Conservation (phyloP, 2,888 invertebrate species). For the Atrina japonica region DNA sequence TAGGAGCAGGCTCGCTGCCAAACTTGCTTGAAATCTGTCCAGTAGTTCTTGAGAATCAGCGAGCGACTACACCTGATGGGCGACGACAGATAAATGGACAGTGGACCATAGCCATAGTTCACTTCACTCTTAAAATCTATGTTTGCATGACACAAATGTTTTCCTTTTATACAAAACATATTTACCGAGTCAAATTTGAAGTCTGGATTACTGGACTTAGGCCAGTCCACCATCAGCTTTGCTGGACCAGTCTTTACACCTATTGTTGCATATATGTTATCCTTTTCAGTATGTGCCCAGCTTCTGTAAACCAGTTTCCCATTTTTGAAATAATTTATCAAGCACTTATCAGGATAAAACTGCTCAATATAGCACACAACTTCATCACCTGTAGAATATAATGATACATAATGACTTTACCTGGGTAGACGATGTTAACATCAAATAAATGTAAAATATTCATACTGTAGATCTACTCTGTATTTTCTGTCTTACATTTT, state of each 20-base stretch:
- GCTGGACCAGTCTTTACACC: conserved; percentile 51
- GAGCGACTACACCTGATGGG: too few species aligned
- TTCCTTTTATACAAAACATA: too few species aligned
- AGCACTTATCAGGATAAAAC: conserved; percentile 46
- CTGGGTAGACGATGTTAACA: not conserved
- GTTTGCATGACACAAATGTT: too few species aligned
- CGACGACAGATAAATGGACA: too few species aligned
- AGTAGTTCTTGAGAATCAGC: too few species aligned
- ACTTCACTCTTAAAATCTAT: too few species aligned
- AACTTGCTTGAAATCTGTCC: too few species aligned
- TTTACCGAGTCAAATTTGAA: conserved; percentile 23
- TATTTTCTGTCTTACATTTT: too few species aligned
- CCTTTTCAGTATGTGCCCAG: conserved; percentile 49
- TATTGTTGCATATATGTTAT: conserved; percentile 53
- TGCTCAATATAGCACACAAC: conserved; percentile 52
- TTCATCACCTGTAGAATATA: conserved; percentile 50
- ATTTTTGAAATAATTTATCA: conserved; percentile 59
- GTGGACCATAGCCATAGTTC: too few species aligned
- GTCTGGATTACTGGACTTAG: conserved; percentile 22
- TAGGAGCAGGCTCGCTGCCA: too few species aligned
- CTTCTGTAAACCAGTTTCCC: conserved; percentile 52
- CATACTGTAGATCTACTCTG: not conserved
- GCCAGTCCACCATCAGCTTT: conserved; percentile 53
- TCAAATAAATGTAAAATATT: not conserved
- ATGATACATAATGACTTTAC: too few species aligned